Conservation (phyloP, 2,113 vertebrate species). For the Chamaea fasciata region DNA sequence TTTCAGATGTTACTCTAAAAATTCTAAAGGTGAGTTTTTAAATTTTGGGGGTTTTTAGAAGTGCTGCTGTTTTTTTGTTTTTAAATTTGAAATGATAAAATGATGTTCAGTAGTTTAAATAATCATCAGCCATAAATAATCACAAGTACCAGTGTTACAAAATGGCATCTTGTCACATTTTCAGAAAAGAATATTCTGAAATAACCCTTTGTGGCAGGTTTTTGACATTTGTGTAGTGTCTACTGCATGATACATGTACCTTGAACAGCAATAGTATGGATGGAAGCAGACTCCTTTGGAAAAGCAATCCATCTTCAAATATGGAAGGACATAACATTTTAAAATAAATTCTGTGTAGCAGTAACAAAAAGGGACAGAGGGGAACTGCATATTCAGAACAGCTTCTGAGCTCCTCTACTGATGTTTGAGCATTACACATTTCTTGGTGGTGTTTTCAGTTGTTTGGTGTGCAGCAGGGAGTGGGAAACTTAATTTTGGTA, state of each 20-base stretch:
- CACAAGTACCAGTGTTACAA: background rate
- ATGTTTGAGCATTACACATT: background rate
- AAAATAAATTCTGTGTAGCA: background rate
- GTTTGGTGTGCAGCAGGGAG: background rate
- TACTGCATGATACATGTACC: background rate
- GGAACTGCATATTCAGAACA: background rate
- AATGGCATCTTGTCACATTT: slow-evolving; percentile 22
- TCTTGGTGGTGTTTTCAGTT: background rate
- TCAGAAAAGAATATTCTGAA: background rate
- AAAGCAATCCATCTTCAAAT: slow-evolving; percentile 11
- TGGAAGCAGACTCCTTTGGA: slow-evolving; percentile 1
- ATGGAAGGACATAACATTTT: slow-evolving; percentile 24
- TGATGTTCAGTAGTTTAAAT: background rate
- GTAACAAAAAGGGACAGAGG: slow-evolving; percentile 1
- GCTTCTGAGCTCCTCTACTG: background rate
- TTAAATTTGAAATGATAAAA: slow-evolving; percentile 1
- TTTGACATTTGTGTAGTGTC: slow-evolving; percentile 24
- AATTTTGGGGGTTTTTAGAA: background rate
- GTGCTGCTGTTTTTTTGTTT: background rate
- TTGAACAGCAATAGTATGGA: background rate
- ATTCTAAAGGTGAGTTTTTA: slow-evolving; percentile 32
- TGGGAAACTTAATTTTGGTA: background rate
- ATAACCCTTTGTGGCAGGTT: slow-evolving; percentile 35
- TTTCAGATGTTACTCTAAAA: background rate
- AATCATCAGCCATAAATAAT: slow-evolving; percentile 15